Conservation (phyloP, 1,140 invertebrate species). For the Nasonia vitripennis region DNA sequence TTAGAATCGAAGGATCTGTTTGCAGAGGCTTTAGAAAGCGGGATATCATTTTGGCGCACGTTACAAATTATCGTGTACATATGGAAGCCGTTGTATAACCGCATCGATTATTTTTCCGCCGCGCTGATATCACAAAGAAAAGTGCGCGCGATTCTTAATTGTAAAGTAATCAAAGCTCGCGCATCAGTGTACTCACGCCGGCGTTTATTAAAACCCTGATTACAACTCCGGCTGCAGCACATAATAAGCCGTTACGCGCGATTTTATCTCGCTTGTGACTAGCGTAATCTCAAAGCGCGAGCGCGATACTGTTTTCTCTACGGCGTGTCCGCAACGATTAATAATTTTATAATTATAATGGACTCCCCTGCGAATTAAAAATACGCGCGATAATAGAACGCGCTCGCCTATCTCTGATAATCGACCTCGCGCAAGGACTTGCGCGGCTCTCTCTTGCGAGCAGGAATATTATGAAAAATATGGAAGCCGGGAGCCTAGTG, state of each 20-base stretch:
- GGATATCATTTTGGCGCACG: not conserved
- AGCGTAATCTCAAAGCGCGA: not conserved
- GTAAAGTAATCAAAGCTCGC: not conserved
- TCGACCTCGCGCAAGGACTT: conserved; percentile 47
- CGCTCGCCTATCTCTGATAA: not conserved
- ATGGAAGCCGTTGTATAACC: too few species aligned
- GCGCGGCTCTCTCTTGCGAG: not conserved
- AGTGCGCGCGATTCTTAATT: not conserved
- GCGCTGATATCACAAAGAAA: not conserved
- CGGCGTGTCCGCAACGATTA: not conserved
- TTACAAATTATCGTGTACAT: too few species aligned
- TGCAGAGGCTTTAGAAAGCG: not conserved
- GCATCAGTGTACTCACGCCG: not conserved
- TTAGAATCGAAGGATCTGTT: not conserved
- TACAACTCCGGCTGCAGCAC: not conserved
- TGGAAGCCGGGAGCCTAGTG: conserved; percentile 25
- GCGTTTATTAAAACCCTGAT: conserved; percentile 4
- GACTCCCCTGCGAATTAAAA: too few species aligned
- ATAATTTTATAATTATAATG: conserved; percentile 37
- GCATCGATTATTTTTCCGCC: not conserved
- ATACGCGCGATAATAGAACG: not conserved
- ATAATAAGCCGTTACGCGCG: conserved; percentile 2
- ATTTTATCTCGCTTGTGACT: not conserved
- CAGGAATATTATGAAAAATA: conserved; percentile 33
- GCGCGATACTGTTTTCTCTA: not conserved